Conservation (phyloP, 2,797 vertebrate species). For the Borostomias antarcticus region DNA sequence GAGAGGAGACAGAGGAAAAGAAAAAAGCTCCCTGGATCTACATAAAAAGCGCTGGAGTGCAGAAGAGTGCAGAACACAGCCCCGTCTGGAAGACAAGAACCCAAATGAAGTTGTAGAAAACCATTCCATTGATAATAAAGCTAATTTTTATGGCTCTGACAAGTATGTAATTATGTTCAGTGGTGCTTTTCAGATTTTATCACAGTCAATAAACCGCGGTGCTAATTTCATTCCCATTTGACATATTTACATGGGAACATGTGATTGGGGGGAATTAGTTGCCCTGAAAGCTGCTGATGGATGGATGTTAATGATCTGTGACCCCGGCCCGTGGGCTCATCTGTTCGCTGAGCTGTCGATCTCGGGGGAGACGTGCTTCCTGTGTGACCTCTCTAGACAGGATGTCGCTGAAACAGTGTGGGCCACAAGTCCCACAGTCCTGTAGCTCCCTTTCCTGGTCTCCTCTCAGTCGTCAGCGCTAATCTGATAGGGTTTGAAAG, state of each 20-base stretch:
- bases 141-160: constrained; percentile 99
- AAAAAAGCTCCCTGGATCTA: constrained; percentile 73
- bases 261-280: constrained; percentile 99
- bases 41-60: constrained; percentile 99
- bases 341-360: constrained; percentile 93
- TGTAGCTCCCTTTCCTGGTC: constrained; percentile 38
- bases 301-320: constrained; percentile 99
- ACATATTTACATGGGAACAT: constrained; percentile 99
- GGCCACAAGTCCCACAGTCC: constrained; percentile 62
- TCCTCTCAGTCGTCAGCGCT: constrained; percentile 61
- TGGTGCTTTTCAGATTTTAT: constrained; percentile 98
- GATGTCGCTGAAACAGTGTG: constrained; percentile 59
- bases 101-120: constrained; percentile 99
- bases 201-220: constrained; percentile 97
- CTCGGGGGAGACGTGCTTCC: constrained; percentile 92
- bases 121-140: constrained; percentile 98
- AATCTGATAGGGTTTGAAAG: constrained; percentile 64
- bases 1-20: neutral
- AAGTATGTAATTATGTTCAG: constrained; percentile 99
- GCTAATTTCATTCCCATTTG: constrained; percentile 99
- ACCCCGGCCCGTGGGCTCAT: constrained; percentile 92
- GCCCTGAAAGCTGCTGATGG: constrained; percentile 97
- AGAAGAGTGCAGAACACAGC: constrained; percentile 97
- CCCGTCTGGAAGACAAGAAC: constrained; percentile 99
- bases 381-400: constrained; percentile 93